Percentiles rank a stretch among this genome's conserved stretches.
These are phyloP conservation scores for Scophthalmus maximus DNA, from an alignment of 2,113 vertebrate genomes.

Conservation along the genomic window DNA sequence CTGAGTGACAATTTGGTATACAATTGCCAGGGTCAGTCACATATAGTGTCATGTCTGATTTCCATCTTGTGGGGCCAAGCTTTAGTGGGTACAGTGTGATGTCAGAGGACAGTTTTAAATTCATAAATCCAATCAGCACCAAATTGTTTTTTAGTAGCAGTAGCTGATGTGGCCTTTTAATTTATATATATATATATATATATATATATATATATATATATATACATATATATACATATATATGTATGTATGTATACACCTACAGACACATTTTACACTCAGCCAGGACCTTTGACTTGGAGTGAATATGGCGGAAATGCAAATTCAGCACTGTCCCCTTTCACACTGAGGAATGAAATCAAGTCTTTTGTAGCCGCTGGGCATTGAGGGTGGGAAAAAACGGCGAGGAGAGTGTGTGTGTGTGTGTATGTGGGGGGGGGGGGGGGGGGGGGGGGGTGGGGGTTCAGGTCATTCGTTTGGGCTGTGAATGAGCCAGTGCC, in stretches of 20 bases:
- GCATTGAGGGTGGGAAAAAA: slow-evolving; percentile 69
- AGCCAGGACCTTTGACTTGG: slow-evolving; percentile 34
- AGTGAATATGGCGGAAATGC: slow-evolving; percentile 58
- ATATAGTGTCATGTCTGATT: slow-evolving; percentile 61
- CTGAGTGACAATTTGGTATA: slow-evolving; percentile 79
- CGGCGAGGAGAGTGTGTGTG: slow-evolving; percentile 24
- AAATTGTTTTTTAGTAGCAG: slow-evolving; percentile 4
- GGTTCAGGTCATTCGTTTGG: slow-evolving; percentile 50
- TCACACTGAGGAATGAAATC: slow-evolving; percentile 54
- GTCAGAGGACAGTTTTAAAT: slow-evolving; percentile 32
- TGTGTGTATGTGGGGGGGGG: too few species aligned
- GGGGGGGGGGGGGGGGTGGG: slow-evolving; percentile 26
- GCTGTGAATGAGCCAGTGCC: slow-evolving; percentile 59
- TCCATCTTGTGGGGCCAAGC: slow-evolving; percentile 34
- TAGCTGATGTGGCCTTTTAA: slow-evolving; percentile 6
- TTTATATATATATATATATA: too few species aligned
- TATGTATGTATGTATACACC: slow-evolving; percentile 3
- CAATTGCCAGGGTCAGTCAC: slow-evolving; percentile 79
- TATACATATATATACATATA: background rate
- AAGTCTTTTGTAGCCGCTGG: slow-evolving; percentile 67
- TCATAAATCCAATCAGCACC: slow-evolving; percentile 32
- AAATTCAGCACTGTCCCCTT: slow-evolving; percentile 51
- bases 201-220: too few species aligned
- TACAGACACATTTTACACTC: background rate
- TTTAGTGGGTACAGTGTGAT: slow-evolving; percentile 27